phyloP scores from a whole-genome alignment of 2,797 vertebrate genomes.

The Leptatherina wallacei region DNA sequence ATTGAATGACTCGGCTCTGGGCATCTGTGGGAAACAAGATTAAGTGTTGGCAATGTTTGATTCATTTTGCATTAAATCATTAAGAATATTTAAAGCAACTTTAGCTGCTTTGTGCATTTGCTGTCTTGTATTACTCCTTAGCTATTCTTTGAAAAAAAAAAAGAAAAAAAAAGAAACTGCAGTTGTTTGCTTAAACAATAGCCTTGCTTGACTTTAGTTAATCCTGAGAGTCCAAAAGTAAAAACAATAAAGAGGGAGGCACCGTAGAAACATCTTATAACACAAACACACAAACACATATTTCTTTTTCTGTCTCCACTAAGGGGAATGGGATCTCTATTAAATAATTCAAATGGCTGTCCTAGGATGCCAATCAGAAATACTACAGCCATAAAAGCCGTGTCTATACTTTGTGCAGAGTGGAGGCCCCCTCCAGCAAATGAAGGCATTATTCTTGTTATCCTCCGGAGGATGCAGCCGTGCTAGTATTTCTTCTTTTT shows the following conservation, averaged over 20 bases:
- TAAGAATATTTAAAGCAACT: neutral
- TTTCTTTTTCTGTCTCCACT: conserved; percentile 64
- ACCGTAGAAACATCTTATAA: conserved; percentile 52
- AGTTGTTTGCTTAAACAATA: conserved; percentile 45
- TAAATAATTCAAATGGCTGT: conserved; percentile 88
- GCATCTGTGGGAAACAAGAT: conserved; percentile 12
- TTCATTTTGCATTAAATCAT: conserved; percentile 34
- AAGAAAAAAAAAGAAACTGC: conserved; percentile 26
- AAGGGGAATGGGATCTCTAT: conserved; percentile 73
- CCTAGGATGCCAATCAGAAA: conserved; percentile 87
- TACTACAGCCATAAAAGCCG: conserved; percentile 85
- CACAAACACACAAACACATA: conserved; percentile 66
- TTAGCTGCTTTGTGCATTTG: neutral
- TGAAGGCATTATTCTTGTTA: conserved; percentile 86
- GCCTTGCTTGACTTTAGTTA: conserved; percentile 51
- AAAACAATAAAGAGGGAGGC: conserved; percentile 62
- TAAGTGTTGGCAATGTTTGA: conserved; percentile 5
- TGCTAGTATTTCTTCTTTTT: conserved; percentile 78
- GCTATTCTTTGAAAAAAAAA: conserved; percentile 5
- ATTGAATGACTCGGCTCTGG: conserved; percentile 46
- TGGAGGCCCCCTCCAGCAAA: conserved; percentile 79
- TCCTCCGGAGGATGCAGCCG: conserved; percentile 78
- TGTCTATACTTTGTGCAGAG: conserved; percentile 78
- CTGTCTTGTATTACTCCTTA: conserved; percentile 1
- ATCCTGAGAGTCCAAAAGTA: conserved; percentile 53